Evolutionary conservation across 2,113 vertebrate species (phyloP), one percentile per base, ranked within the genome.

Genomic region (Propithecus coquereli): DNA sequence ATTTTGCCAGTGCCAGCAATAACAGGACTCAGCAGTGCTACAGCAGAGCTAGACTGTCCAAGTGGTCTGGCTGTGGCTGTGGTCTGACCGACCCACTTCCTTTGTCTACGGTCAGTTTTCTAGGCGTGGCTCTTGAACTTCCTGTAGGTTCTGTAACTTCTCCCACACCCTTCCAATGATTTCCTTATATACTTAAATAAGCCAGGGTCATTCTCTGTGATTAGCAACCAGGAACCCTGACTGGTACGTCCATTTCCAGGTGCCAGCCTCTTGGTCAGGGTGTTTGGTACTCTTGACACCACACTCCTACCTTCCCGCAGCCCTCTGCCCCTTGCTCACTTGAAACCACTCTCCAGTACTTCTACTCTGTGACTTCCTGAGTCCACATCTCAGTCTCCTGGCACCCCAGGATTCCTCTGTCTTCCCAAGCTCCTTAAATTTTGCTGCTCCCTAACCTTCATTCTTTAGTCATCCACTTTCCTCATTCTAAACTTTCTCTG

Each of bases 231-330:
- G 57, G 43, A 70, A 2, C 30, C 45, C 22, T 65, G 17, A 76
- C 22, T 6, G 32, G 30, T 65, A 32, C 2, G 0, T 37, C 40
- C 40, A 30, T 61, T 86, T 83, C 45, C 8, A 22, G 45, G 54
- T 5, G 13, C 20, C 37, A 27, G 11, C 14, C 13, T 81, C 12
- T 23, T 20, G 14, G 27, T 32, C 4, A 13, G 8, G 20, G 10
- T 43, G 17, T 0, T 17, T 9, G 30, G 27, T 10, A 0, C 5
- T 20, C 74, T 8, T 1, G 17, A 61, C 3, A 4, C 13, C 34
- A 10, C 25, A 27, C 20, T 63, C 34, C 18, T 5, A 11, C 30
- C 32, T 92, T 47, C 73, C 16, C 4, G 59, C 30, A 13, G 11
- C 1, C 4, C n/a, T 73, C 52, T 14, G 27, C 6, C 2, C 2